Base-by-base conservation (phyloP, 1,140 invertebrate genomes). In the Nymphalis io region DNA sequence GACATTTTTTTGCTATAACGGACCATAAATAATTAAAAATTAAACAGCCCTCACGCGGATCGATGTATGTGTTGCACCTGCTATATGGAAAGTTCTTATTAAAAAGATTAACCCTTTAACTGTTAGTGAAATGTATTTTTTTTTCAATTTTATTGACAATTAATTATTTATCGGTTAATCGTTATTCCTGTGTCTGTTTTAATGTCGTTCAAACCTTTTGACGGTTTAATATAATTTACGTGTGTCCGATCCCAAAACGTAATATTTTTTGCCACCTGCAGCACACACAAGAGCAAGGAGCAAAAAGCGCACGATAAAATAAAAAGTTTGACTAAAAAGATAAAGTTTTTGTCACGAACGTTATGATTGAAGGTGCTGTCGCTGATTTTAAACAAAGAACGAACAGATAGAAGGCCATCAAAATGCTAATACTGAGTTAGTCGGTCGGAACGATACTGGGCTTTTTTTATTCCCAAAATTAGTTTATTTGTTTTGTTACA, bases 351-450 rank as follows among this genome's bases (percentile, higher is more conserved):
- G 81, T 83, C 74, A 71, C 72, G 74, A 85, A 83, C 80, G 67
- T 82, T 87, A 90, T 91, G 87, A 90, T 91, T 88, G 86, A 89
- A 85, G 74, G 82, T 76, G 75, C 78, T 88, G 88, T 89, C 88
- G 89, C 89, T 89, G 89, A 91, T 90, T 90, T 85, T 84, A 83
- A 89, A 90, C 88, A 91, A 91, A 91, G 84, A 72, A 61, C 11
- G 71, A 78, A 84, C 79, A 86, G 89, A 90, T 90, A 89, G 81
- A 75, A 71, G 76, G 74, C 87, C 84, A 89, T 91, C 88, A 87
- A 91, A 89, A 90, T 91, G 88, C 79, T 91, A 91, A 91, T 91
- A 80, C 81, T 68, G 70, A 64, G 76, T 72, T 83, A 78, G 79
- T 81, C 81, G 80, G 79, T 81, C 81, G 80, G 77, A 78, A 78